Evolutionary conservation across 2,888 invertebrate species (phyloP).

Genomic region (Masnerella sp.): DNA sequence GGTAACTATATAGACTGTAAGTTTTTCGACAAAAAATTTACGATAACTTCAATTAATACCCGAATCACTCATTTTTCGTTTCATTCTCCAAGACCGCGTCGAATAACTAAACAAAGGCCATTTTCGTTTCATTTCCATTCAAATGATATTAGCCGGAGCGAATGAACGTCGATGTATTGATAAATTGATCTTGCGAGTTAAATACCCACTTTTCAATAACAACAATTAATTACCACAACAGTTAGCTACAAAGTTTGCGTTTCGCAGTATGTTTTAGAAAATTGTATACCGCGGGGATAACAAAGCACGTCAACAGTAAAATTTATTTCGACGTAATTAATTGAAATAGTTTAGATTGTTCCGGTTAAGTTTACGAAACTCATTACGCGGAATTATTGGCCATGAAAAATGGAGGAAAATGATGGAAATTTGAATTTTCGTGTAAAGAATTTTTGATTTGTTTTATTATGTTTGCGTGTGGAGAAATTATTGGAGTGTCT

Average conservation of each 20-base stretch:
- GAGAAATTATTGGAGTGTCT: no score
- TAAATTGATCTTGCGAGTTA: neutral
- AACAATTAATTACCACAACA: neutral
- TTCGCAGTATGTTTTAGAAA: constrained; percentile 19
- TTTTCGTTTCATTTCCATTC: no score
- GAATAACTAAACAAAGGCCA: no score
- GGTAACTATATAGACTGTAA: no score
- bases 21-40: no score
- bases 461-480: no score
- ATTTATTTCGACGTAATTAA: constrained; percentile 32
- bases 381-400: constrained; percentile 25
- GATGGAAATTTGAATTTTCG: constrained; percentile 1
- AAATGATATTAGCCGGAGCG: neutral
- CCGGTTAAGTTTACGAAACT: constrained; percentile 19
- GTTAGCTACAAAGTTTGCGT: constrained; percentile 4
- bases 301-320: constrained; percentile 26
- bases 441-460: neutral
- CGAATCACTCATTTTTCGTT: constrained; percentile 7
- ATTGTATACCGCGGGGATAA: constrained; percentile 4
- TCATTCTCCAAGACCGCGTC: neutral
- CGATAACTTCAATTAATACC: no score
- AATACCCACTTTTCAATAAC: neutral
- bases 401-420: constrained; percentile 1
- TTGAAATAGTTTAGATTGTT: constrained; percentile 40
- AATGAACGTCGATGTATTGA: neutral